phyloP scores from a whole-genome alignment of 2,113 vertebrate species.

The Gymnobelideus leadbeateri region DNA sequence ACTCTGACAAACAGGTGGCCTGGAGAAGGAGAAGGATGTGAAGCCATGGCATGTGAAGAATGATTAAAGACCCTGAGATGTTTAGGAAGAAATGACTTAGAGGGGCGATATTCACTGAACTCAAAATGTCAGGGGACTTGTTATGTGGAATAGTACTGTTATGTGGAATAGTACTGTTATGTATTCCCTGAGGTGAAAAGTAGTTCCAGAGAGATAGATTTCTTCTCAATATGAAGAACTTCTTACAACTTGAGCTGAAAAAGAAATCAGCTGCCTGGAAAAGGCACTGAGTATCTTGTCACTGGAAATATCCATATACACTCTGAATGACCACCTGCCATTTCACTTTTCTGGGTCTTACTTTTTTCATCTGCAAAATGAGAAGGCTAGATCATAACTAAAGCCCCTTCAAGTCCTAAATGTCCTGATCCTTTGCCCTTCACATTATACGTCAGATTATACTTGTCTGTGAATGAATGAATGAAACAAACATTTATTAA shows the following conservation, averaged over 20 bases:
- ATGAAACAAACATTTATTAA: neutral
- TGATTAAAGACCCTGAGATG: neutral
- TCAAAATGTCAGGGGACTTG: neutral
- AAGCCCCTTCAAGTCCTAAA: neutral
- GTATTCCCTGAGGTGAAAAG: neutral
- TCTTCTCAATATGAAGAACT: neutral
- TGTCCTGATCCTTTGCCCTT: neutral
- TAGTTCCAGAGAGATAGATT: neutral
- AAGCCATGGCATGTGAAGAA: accelerated
- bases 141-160: neutral
- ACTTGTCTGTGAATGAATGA: neutral
- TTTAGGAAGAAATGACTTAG: neutral
- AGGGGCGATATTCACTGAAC: neutral
- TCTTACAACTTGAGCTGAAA: neutral
- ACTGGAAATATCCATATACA: neutral
- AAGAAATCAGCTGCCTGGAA: neutral
- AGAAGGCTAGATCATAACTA: neutral
- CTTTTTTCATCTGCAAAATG: neutral
- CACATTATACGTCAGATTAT: neutral
- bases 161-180: neutral
- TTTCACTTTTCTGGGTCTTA: neutral
- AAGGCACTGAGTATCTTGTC: neutral
- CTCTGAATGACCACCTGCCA: neutral
- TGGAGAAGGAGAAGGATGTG: too few relatives aligned
- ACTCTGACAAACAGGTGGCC: neutral